phyloP scores from a whole-genome alignment of 2,797 vertebrate genomes.

The Pyrocephalus nanus region DNA sequence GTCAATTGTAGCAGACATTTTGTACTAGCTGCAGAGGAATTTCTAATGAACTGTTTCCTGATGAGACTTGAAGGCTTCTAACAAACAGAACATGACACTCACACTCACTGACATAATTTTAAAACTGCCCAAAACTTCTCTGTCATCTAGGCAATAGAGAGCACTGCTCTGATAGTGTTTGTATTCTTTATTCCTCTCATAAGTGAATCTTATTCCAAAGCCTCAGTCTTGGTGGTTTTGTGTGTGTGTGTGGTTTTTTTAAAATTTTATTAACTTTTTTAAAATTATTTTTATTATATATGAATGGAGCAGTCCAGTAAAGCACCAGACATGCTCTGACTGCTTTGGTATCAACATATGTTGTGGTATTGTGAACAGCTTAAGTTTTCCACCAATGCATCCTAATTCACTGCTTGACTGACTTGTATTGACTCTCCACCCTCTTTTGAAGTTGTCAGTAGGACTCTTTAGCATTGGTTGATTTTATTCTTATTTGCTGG shows the following conservation, averaged over 20 bases:
- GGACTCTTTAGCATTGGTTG: background rate
- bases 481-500: background rate
- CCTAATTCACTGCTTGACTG: background rate
- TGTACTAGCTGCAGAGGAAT: conserved; percentile 1
- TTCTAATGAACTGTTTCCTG: conserved; percentile 25
- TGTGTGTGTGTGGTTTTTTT: no score
- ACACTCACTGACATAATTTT: background rate
- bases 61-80: conserved; percentile 5
- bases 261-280: no score
- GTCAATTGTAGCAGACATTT: background rate
- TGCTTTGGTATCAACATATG: background rate
- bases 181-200: background rate
- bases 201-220: background rate
- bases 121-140: background rate
- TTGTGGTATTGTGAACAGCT: background rate
- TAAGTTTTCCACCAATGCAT: background rate
- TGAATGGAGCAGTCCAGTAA: background rate
- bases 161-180: background rate
- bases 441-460: background rate
- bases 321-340: background rate
- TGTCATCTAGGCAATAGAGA: background rate
- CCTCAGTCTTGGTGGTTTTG: no score
- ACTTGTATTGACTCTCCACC: background rate
- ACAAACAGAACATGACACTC: background rate
- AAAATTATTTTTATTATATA: background rate